Conservation (phyloP, 2,797 vertebrate genomes). For the Numenius phaeopus region DNA sequence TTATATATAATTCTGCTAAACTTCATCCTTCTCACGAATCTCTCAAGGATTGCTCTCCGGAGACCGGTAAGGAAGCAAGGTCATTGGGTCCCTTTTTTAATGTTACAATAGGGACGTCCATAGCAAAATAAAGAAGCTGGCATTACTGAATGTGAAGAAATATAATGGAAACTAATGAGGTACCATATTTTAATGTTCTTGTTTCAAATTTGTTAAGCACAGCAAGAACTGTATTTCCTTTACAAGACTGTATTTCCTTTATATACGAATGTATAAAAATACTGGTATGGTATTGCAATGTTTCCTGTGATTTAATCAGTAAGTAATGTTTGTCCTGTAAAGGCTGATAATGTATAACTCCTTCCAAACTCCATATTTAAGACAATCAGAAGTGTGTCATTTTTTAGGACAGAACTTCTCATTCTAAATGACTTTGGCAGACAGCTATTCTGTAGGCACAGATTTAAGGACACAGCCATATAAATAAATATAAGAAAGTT, state of each 20-base stretch:
- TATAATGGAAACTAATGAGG: background rate
- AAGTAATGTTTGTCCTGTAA: slow-evolving; percentile 1
- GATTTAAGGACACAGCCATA: background rate
- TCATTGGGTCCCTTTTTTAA: background rate
- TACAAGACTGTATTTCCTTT: background rate
- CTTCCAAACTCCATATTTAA: slow-evolving; percentile 37
- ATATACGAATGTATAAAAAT: background rate
- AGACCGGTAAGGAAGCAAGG: background rate
- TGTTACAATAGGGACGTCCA: background rate
- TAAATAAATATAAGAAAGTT: background rate
- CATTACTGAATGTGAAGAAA: background rate
- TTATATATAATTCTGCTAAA: slow-evolving; percentile 22
- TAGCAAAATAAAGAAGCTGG: background rate
- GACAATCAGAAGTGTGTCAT: slow-evolving; percentile 29
- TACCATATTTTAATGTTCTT: background rate
- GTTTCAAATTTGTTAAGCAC: slow-evolving; percentile 3
- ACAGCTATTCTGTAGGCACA: background rate
- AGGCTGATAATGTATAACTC: background rate
- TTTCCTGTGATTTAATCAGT: slow-evolving; percentile 8
- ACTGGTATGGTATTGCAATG: background rate
- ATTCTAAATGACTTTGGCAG: background rate
- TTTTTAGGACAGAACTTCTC: slow-evolving; percentile 20
- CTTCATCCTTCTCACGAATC: background rate
- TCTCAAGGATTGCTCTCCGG: background rate
- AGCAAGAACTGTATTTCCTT: background rate